Conservation (phyloP, 2,797 vertebrate species). For the Pachyuromys duprasi region DNA sequence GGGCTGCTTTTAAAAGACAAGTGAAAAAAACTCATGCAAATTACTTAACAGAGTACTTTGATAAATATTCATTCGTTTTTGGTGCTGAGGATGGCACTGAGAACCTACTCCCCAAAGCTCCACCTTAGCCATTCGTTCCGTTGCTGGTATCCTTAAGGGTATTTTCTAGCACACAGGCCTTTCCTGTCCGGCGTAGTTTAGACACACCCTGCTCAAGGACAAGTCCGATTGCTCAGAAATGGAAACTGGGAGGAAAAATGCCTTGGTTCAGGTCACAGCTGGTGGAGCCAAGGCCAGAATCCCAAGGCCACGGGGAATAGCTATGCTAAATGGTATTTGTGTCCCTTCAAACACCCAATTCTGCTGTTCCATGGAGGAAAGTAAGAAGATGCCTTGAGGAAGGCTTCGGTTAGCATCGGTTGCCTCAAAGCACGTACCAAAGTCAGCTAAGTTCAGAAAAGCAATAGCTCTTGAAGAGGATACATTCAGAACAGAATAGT, state of each 20-base stretch:
- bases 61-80: not conserved
- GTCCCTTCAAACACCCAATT: not conserved
- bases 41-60: not conserved
- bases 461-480: not conserved
- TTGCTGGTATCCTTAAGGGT: not conserved
- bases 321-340: too few relatives aligned
- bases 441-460: not conserved
- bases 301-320: not conserved
- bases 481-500: not conserved
- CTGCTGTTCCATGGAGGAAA: not conserved
- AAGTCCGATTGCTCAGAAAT: not conserved
- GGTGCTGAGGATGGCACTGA: not conserved
- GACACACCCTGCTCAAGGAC: not conserved
- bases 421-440: not conserved
- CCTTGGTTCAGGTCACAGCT: not conserved
- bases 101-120: not conserved
- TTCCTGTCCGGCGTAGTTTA: not conserved
- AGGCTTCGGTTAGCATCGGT: not conserved
- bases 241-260: not conserved
- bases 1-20: not conserved
- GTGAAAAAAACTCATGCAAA: not conserved
- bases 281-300: not conserved
- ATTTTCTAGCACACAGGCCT: not conserved
- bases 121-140: not conserved
- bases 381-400: not conserved